Evolutionary conservation across 2,797 vertebrate genomes (phyloP).

Genomic region (Cyprinella venusta): DNA sequence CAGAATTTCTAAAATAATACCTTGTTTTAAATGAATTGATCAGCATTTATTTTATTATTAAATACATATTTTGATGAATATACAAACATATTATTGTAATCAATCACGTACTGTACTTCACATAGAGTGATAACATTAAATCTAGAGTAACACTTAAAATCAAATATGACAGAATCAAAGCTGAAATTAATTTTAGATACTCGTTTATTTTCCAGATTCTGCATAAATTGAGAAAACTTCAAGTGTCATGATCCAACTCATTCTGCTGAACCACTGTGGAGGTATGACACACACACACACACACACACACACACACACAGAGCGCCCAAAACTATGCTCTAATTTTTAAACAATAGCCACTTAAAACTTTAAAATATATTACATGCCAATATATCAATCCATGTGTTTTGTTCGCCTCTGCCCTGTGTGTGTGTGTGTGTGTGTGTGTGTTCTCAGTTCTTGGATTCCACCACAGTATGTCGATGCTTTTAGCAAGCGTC

Average conservation of each 20-base stretch:
- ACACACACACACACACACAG: neutral
- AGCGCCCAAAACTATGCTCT: neutral
- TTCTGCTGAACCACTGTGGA: constrained; percentile 16
- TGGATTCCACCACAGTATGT: constrained; percentile 26
- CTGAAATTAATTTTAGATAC: neutral
- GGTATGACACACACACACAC: constrained; percentile 9
- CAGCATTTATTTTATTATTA: neutral
- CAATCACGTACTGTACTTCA: neutral
- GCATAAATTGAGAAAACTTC: neutral
- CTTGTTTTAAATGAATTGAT: neutral
- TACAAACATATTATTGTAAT: neutral
- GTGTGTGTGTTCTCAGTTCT: constrained; percentile 2
- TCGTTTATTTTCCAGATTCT: constrained; percentile 5
- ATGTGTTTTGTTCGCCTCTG: neutral
- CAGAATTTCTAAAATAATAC: neutral
- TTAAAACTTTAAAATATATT: neutral
- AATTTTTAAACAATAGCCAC: neutral
- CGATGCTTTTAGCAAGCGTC: constrained; percentile 31
- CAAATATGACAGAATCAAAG: neutral
- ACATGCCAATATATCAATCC: neutral
- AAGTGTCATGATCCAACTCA: neutral
- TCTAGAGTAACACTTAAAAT: neutral
- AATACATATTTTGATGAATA: neutral
- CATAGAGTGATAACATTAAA: neutral
- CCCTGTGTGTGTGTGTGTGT: constrained; percentile 7